These are phyloP conservation scores for Myrmophylax atrothorax DNA, from an alignment of 2,113 vertebrate species.

Conservation along the genomic window DNA sequence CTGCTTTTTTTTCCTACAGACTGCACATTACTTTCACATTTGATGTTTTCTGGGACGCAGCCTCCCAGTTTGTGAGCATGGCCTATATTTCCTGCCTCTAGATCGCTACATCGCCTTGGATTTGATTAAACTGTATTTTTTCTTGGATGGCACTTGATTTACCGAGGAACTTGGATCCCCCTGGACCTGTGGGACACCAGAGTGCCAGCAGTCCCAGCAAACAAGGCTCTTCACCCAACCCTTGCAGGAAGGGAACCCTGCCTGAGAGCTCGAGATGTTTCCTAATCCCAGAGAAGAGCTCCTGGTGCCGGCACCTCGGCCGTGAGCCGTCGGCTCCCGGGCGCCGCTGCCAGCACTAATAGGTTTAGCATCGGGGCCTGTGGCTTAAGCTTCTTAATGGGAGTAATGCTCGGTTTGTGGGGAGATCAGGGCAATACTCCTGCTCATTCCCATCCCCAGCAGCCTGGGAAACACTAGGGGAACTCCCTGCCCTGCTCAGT, in stretches of 20 bases:
- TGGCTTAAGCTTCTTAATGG: not conserved
- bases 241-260: not conserved
- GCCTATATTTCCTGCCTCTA: conserved; percentile 6
- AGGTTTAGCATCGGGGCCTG: not conserved
- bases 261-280: fast-evolving
- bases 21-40: not conserved
- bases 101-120: not conserved
- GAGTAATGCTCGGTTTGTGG: fast-evolving
- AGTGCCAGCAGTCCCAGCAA: not conserved
- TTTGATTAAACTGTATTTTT: not conserved
- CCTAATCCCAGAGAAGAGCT: not conserved
- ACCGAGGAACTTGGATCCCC: not conserved
- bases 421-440: not conserved
- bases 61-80: not conserved
- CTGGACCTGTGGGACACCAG: fast-evolving
- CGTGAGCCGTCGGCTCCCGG: fast-evolving
- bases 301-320: fast-evolving
- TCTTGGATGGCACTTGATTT: not conserved
- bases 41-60: not conserved
- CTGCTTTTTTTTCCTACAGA: not conserved
- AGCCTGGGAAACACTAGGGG: not conserved
- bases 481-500: not conserved
- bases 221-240: fast-evolving
- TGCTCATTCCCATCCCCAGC: not conserved
- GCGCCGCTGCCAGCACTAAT: fast-evolving